Conservation (phyloP, 2,113 vertebrate genomes). For the Scolopax mira region DNA sequence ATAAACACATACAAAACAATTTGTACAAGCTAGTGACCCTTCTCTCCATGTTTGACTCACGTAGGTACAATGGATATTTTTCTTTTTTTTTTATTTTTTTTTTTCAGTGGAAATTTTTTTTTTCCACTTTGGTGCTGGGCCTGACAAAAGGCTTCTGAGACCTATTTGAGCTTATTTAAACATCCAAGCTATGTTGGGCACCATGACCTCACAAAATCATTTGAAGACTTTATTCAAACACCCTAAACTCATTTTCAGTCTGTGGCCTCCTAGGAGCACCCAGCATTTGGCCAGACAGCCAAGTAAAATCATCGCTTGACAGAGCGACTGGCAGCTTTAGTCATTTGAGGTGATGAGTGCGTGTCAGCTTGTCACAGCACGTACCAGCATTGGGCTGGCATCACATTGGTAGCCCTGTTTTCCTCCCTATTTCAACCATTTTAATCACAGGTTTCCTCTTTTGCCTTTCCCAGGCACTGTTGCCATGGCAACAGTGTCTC, state of each 20-base stretch:
- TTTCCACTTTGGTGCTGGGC: neutral
- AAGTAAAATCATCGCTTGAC: neutral
- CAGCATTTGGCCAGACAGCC: neutral
- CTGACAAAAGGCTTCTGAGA: neutral
- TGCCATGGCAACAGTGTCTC: constrained; percentile 44
- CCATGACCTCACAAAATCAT: neutral
- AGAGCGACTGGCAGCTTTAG: neutral
- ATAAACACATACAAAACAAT: neutral
- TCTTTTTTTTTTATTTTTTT: neutral
- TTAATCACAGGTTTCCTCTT: neutral
- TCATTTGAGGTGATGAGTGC: neutral
- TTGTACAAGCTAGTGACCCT: accelerated
- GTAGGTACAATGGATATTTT: neutral
- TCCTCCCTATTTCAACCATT: neutral
- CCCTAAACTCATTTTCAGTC: neutral
- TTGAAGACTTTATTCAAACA: neutral
- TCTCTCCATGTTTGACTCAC: neutral
- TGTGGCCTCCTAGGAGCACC: neutral
- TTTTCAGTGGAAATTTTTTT: neutral
- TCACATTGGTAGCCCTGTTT: accelerated
- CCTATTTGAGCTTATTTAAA: neutral
- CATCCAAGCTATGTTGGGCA: neutral
- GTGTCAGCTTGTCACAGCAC: neutral
- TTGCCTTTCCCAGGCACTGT: constrained; percentile 26
- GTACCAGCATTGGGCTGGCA: neutral